phyloP scores from a whole-genome alignment of 2,888 invertebrate species.

The Sinotaia quadrata region DNA sequence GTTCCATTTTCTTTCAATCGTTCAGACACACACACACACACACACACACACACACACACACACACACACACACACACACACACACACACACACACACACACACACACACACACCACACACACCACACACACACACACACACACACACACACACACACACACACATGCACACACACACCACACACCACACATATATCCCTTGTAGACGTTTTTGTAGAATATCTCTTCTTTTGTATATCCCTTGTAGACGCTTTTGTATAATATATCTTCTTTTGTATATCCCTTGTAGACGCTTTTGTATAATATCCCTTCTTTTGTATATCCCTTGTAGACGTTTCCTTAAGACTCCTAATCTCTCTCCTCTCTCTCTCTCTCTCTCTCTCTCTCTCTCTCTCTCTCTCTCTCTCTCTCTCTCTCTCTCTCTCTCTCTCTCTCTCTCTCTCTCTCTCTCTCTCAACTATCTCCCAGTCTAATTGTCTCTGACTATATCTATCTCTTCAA shows the following conservation, averaged over 20 bases:
- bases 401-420: not conserved
- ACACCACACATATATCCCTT: not conserved
- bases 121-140: too few species aligned
- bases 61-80: not conserved
- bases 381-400: not conserved
- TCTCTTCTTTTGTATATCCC: not conserved
- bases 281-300: not conserved
- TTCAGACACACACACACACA: not conserved
- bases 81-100: conserved; percentile 9
- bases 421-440: not conserved
- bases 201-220: not conserved
- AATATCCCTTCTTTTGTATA: not conserved
- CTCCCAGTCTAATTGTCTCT: conserved; percentile 4
- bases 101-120: not conserved
- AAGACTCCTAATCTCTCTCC: not conserved
- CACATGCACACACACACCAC: not conserved
- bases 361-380: not conserved
- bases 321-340: not conserved
- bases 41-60: not conserved
- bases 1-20: not conserved
- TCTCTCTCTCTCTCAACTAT: not conserved
- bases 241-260: not conserved
- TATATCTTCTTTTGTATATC: not conserved
- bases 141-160: conserved; percentile 14
- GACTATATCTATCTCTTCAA: conserved; percentile 1